These are phyloP conservation scores for Phataginus tetradactyla DNA, from an alignment of 2,797 vertebrate species.

Conservation along the genomic window DNA sequence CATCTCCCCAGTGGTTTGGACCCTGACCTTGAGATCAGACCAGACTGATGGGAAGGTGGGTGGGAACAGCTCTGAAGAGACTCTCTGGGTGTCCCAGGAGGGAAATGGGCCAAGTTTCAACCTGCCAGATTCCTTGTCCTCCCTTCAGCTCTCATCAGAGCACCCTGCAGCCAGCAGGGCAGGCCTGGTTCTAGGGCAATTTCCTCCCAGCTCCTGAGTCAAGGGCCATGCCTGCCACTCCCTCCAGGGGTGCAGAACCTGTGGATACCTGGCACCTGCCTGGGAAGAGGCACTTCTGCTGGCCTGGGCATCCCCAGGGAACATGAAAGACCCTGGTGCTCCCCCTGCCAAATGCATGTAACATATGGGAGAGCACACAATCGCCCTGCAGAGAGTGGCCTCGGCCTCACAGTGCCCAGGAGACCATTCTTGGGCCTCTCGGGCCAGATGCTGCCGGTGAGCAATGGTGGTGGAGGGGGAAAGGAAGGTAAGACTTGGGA, in stretches of 20 bases:
- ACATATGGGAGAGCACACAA: not conserved
- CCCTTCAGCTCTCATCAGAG: not conserved
- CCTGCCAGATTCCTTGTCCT: not conserved
- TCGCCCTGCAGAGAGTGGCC: not conserved
- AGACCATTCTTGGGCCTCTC: not conserved
- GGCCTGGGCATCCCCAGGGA: not conserved
- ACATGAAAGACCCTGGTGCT: not conserved
- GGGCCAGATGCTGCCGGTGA: not conserved
- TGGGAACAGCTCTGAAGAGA: not conserved
- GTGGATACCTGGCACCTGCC: not conserved
- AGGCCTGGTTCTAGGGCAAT: not conserved
- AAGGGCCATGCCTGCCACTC: too few species aligned
- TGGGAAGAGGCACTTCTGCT: not conserved
- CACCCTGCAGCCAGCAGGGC: not conserved
- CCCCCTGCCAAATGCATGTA: not conserved
- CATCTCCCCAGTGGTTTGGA: not conserved
- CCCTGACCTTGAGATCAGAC: not conserved
- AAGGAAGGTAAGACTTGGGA: not conserved
- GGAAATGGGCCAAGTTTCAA: not conserved
- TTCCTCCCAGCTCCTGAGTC: not conserved
- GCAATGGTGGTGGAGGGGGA: accelerated
- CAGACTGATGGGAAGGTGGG: not conserved
- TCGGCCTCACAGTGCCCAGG: not conserved
- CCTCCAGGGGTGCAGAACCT: too few species aligned
- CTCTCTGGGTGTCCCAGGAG: not conserved